Conservation (phyloP, 2,797 vertebrate species). For the Atherinosoma microstoma region DNA sequence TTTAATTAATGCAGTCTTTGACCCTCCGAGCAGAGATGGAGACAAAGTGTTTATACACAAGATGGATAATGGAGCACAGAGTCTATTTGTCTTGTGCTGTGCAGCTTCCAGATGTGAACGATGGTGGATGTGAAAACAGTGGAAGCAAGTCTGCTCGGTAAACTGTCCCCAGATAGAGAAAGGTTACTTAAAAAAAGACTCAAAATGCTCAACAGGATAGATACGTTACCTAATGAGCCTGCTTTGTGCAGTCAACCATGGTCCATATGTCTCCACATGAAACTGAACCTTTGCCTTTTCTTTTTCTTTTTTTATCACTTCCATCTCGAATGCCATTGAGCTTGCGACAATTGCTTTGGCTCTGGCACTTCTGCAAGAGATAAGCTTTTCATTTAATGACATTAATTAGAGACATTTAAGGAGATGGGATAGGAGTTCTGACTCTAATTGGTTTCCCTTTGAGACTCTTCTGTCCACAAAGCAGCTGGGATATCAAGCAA, state of each 20-base stretch:
- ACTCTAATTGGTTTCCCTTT: constrained; percentile 43
- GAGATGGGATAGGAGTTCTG: constrained; percentile 21
- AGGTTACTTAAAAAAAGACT: constrained; percentile 28
- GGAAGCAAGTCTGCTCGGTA: constrained; percentile 6
- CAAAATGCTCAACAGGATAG: constrained; percentile 34
- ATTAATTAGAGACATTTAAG: constrained; percentile 68
- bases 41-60: constrained; percentile 46
- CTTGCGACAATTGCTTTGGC: constrained; percentile 28
- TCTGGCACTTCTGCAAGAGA: constrained; percentile 53
- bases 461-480: constrained; percentile 18
- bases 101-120: constrained; percentile 33
- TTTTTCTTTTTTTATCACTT: background rate
- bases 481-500: constrained; percentile 20
- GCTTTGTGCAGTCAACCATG: constrained; percentile 1
- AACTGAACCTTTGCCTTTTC: constrained; percentile 23
- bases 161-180: constrained; percentile 24
- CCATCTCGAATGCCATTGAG: constrained; percentile 15
- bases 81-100: constrained; percentile 38
- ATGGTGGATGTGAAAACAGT: constrained; percentile 2
- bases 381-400: constrained; percentile 71
- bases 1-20: constrained; percentile 52
- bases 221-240: constrained; percentile 42
- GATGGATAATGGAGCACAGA: constrained; percentile 32
- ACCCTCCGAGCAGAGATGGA: constrained; percentile 31
- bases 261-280: constrained; percentile 29